Evolutionary conservation across 2,113 vertebrate genomes (phyloP).

Genomic region (Cathartes aura): DNA sequence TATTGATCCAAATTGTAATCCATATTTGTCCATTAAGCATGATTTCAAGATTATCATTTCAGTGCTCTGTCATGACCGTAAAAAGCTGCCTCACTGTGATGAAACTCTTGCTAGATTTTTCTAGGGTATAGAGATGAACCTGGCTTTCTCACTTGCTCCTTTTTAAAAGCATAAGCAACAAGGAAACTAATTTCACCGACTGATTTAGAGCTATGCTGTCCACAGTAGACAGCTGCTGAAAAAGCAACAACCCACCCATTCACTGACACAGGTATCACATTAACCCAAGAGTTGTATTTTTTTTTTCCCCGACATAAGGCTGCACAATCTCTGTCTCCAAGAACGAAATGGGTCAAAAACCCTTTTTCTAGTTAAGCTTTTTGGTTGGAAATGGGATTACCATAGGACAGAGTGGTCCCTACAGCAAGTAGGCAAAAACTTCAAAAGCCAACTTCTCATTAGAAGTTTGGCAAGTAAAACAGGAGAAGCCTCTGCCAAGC

Average conservation of each 20-base stretch:
- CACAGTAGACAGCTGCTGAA: not conserved
- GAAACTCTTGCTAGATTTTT: not conserved
- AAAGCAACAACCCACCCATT: not conserved
- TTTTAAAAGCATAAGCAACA: not conserved
- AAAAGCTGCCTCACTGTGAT: not conserved
- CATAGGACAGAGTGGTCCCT: not conserved
- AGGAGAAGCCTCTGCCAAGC: not conserved
- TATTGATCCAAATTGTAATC: not conserved
- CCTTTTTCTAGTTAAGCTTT: not conserved
- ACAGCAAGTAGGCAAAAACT: not conserved
- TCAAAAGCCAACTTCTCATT: slow-evolving; percentile 16
- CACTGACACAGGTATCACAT: not conserved
- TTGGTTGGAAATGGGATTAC: not conserved
- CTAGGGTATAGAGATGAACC: not conserved
- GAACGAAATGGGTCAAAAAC: not conserved
- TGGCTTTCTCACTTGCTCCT: not conserved
- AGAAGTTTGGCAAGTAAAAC: slow-evolving; percentile 5
- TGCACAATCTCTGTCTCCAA: not conserved
- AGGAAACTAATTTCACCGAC: not conserved
- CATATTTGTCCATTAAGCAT: not conserved
- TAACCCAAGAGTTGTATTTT: not conserved
- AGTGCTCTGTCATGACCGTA: not conserved
- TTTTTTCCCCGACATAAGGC: not conserved
- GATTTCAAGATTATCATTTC: not conserved
- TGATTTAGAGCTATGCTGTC: not conserved